Base-by-base conservation (phyloP, 2,113 vertebrate species). In the Colossoma macropomum region DNA sequence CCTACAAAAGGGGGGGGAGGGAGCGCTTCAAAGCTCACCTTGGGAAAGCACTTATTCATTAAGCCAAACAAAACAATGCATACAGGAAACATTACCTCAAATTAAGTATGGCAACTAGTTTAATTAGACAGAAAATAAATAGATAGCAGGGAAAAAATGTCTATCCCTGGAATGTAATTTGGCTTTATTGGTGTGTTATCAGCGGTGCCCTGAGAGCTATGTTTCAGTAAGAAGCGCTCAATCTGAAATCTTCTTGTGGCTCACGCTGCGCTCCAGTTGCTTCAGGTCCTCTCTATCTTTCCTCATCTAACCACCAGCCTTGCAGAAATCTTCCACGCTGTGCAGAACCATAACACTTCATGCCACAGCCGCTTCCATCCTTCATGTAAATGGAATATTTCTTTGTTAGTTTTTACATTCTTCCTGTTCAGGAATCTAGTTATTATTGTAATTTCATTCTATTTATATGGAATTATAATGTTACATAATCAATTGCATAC, bases 111-210 rank as follows among this genome's bases (percentile, higher is more conserved):
- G 79, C 88, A 87, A 84, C 75, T 54, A 45, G 81, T 89, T 90
- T 90, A 92, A 92, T 91, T 88, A 93, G 81, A 79, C 27, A 56
- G 82, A 84, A 82, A 85, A 83, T 76, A 80, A 83, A 85, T 74
- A 72, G 78, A 83, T 65, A 77, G 86, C 81, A 79, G 54, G 34
- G 60, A 82, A 50, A 45, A 86, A 75, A 72, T 80, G 83, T 73
- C 63, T n/a, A 83, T 86, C 87, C 83, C 69, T 48, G 3, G 62
- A 83, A 85, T 87, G 78, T 83, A 75, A 80, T 88, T 86, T 76
- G 62, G 48, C n/a, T 86, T 85, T 89, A 89, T 91, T 87, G 76
- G 71, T 89, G 85, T 85, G 69, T 79, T 87, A 89, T 84, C 79
- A 81, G 71, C 63, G 65, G 76, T 59, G 73, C 77, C 79, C 62